phyloP scores from a whole-genome alignment of 2,888 invertebrate species.

The Plebejus anna region DNA sequence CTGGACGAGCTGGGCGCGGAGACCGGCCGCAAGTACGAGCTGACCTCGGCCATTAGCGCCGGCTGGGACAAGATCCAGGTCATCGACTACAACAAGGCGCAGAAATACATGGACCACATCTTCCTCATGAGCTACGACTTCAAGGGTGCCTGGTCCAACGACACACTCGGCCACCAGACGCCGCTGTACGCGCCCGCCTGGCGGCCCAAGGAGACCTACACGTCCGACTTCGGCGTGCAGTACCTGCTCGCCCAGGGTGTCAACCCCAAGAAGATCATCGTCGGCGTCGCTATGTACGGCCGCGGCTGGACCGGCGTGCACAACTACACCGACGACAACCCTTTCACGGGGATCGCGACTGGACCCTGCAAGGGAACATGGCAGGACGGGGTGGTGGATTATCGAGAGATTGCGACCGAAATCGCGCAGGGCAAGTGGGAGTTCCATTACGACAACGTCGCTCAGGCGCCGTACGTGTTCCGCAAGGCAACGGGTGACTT shows the following conservation, averaged over 20 bases:
- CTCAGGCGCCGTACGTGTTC: slow-evolving; percentile 73
- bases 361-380: slow-evolving; percentile 72
- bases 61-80: slow-evolving; percentile 77
- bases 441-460: slow-evolving; percentile 67
- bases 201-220: slow-evolving; percentile 70
- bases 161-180: slow-evolving; percentile 68
- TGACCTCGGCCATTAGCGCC: slow-evolving; percentile 74
- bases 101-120: slow-evolving; percentile 74
- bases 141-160: slow-evolving; percentile 75
- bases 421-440: slow-evolving; percentile 69
- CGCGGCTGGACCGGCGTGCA: slow-evolving; percentile 73
- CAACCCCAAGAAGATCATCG: slow-evolving; percentile 66
- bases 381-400: slow-evolving; percentile 75
- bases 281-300: slow-evolving; percentile 74
- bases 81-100: slow-evolving; percentile 67
- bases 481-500: slow-evolving; percentile 65
- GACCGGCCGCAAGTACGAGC: slow-evolving; percentile 68
- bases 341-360: slow-evolving; percentile 69
- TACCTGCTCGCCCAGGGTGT: slow-evolving; percentile 71
- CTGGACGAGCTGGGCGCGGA: slow-evolving; percentile 62
- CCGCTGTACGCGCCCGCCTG: slow-evolving; percentile 66
- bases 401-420: slow-evolving; percentile 68
- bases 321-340: slow-evolving; percentile 58
- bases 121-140: slow-evolving; percentile 76
- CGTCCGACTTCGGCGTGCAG: slow-evolving; percentile 72